Base-by-base conservation (phyloP, 53 echinoderm and acorn worm genomes). In the Hippasteria phrygiana region DNA sequence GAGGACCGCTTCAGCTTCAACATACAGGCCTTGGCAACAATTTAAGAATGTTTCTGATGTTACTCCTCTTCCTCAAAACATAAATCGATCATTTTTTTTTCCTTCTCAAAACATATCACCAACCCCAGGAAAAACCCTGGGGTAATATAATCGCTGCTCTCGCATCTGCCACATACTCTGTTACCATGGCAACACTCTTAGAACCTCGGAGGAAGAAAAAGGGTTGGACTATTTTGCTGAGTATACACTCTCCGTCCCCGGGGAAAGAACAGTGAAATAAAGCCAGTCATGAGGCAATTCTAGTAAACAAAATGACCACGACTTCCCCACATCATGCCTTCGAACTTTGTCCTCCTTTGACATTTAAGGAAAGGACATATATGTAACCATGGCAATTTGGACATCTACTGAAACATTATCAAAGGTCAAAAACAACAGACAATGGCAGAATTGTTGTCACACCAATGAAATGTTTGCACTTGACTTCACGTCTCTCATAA, bases 91-190 rank as follows among this genome's bases (percentile, higher is more conserved):
- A 59, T 26, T 63, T 1, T 51, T 53, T 36, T 78, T 34, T 27
- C 59, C 39, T 16, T 7, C 0, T 5, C 42, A 43, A 41, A 80
- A 80, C 31, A 53, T 80, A 43, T 80, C 36, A 42, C 29, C 20
- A 33, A 13, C 41, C 64, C 64, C 16, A 13, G 59, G 63, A 42
- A 32, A 64, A 26, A 80, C 26, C 59, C 78, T 78, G 7, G 26
- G 43, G 70, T 67, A 83, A 83, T 32, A 83, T 47, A 37, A 83
- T 69, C 83, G 62, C 28, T 12, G 26, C 47, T 67, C 46, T 32
- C 18, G 20, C 70, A 62, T 83, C 83, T 48, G 41, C 83, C 70
- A 32, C 43, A 28, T 41, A 66, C 69, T 83, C 38, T 69, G 83
- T 83, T 48, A 33, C 83, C 70, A 47, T 64, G 83, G 83, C 31